A percentile compares a stretch with the other conserved stretches of the same genome.
Conservation (phyloP, 2,113 vertebrate species). For the Tapirus terrestris region DNA sequence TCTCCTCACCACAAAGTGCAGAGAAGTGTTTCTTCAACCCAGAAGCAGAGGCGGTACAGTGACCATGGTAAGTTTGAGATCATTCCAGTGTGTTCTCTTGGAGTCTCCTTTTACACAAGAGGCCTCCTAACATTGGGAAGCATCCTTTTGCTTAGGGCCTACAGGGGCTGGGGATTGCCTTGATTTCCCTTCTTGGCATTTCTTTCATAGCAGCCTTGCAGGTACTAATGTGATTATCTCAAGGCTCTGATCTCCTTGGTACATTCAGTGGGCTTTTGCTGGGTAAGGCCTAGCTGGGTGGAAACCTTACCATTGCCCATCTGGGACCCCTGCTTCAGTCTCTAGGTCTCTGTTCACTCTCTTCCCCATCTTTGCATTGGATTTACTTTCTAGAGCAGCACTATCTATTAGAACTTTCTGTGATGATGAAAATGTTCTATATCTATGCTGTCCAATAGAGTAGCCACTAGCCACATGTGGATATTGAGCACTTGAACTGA, state of each 20-base stretch:
- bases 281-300: neutral
- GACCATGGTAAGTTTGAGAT: constrained; percentile 93
- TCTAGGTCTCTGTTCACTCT: neutral
- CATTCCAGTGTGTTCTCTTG: neutral
- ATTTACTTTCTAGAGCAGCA: neutral
- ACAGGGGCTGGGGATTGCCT: neutral
- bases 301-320: neutral
- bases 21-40: constrained; percentile 95
- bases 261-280: neutral
- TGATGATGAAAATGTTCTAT: neutral
- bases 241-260: neutral
- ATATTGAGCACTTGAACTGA: neutral
- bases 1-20: constrained; percentile 98
- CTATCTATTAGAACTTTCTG: too few species aligned
- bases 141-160: neutral
- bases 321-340: neutral
- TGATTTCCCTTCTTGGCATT: neutral
- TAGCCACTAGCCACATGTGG: neutral
- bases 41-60: constrained; percentile 97
- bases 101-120: neutral
- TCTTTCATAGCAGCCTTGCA: neutral
- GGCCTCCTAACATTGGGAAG: neutral
- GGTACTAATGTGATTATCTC: neutral
- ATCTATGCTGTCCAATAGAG: neutral
- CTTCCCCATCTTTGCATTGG: neutral